Conservation (phyloP, 2,113 vertebrate genomes). For the Salvelinus namaycush region DNA sequence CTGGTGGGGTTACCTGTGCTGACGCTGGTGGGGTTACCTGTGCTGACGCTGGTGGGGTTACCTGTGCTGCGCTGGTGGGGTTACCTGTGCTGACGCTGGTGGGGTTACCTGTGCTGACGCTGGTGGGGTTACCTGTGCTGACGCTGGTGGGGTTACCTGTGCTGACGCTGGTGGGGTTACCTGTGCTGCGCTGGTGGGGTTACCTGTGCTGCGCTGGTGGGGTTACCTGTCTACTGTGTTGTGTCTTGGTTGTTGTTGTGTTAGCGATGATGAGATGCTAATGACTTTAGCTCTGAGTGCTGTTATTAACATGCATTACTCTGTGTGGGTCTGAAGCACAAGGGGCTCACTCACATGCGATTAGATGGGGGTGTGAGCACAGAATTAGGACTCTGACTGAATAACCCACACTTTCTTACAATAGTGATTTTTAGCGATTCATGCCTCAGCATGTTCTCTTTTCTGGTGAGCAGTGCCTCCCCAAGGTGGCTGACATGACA, state of each 20-base stretch:
- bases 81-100: constrained; percentile 32
- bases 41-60: constrained; percentile 38
- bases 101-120: constrained; percentile 35
- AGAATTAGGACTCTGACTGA: neutral
- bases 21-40: constrained; percentile 40
- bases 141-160: constrained; percentile 41
- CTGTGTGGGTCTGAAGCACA: neutral
- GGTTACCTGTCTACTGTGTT: constrained; percentile 50
- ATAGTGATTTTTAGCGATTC: neutral
- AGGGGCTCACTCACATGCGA: neutral
- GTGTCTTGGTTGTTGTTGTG: constrained; percentile 48
- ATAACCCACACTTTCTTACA: neutral
- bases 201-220: constrained; percentile 44
- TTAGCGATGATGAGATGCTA: constrained; percentile 54
- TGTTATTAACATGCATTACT: neutral
- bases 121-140: constrained; percentile 38
- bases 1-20: constrained; percentile 40
- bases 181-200: constrained; percentile 38
- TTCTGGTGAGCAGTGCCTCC: neutral
- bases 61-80: constrained; percentile 36
- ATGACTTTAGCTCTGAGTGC: constrained; percentile 43
- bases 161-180: constrained; percentile 38
- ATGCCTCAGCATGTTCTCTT: neutral
- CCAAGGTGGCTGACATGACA: neutral
- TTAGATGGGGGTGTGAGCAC: neutral